Evolutionary conservation across 1,140 invertebrate genomes (phyloP).

Genomic region (Bicyclus anynana): DNA sequence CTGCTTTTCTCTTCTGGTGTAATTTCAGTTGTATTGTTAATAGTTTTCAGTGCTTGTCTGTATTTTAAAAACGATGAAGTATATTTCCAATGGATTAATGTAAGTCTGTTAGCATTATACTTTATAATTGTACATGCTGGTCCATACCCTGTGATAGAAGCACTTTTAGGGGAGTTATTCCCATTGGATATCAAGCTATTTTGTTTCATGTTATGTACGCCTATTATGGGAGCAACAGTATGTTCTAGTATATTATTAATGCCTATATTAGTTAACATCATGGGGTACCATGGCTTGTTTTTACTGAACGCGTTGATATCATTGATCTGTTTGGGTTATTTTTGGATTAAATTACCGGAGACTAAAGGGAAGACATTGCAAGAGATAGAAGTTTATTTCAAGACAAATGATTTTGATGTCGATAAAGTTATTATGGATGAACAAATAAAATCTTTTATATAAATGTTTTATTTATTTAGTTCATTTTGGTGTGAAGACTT

Average conservation of each 20-base stretch:
- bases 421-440: neutral
- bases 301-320: neutral
- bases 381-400: neutral
- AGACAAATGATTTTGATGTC: neutral
- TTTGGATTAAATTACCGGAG: neutral
- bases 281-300: too few species aligned
- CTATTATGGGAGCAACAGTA: neutral
- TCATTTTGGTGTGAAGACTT: too few species aligned
- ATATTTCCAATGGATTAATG: constrained; percentile 1
- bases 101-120: neutral
- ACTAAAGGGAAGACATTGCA: too few species aligned
- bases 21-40: neutral
- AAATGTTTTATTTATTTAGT: neutral
- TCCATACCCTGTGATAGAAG: neutral
- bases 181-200: neutral
- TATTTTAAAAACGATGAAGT: neutral
- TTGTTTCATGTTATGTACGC: neutral
- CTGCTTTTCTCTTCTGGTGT: neutral
- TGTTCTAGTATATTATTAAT: neutral
- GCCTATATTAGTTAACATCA: neutral
- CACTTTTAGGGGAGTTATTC: neutral
- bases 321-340: neutral
- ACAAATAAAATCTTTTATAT: neutral
- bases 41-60: neutral
- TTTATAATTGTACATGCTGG: neutral